A percentile compares a stretch with the other conserved stretches of the same genome.
These are phyloP conservation scores for Pectinophora gossypiella DNA, from an alignment of 1,140 invertebrate genomes.

Conservation along the genomic window DNA sequence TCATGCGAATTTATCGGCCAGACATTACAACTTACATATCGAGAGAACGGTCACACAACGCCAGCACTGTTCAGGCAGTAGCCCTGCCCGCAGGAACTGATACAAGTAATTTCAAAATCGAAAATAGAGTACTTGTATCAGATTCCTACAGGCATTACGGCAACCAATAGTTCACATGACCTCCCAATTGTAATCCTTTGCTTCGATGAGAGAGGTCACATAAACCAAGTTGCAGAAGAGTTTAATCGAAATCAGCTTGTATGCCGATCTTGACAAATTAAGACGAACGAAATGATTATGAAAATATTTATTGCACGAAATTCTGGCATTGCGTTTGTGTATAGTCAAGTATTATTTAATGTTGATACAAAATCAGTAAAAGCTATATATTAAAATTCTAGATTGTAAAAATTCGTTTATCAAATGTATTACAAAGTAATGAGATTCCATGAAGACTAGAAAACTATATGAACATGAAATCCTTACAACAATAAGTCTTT, in stretches of 20 bases:
- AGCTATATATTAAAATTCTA: slow-evolving; percentile 32
- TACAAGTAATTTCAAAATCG: not conserved
- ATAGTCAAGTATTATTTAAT: slow-evolving; percentile 19
- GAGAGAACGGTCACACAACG: slow-evolving; percentile 49
- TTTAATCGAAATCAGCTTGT: too few species aligned
- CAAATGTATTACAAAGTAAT: slow-evolving; percentile 65
- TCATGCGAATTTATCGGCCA: slow-evolving; percentile 67
- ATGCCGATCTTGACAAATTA: not conserved
- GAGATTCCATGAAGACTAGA: slow-evolving; percentile 72
- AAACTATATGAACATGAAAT: slow-evolving; percentile 73
- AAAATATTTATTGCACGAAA: slow-evolving; percentile 17
- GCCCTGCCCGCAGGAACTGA: slow-evolving; percentile 4
- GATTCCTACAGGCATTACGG: too few species aligned
- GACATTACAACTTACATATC: slow-evolving; percentile 62
- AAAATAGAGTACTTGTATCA: too few species aligned
- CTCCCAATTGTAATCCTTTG: too few species aligned
- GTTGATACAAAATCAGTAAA: slow-evolving; percentile 31
- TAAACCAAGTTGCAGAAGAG: too few species aligned
- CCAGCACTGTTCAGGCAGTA: slow-evolving; percentile 31
- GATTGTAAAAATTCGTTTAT: slow-evolving; percentile 30
- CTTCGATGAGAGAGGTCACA: too few species aligned
- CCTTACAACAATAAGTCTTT: slow-evolving; percentile 73
- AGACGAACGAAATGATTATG: slow-evolving; percentile 10
- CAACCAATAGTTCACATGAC: too few species aligned
- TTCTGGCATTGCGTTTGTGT: slow-evolving; percentile 27